Base-by-base conservation (phyloP, 2,797 vertebrate genomes). In the Columba guinea region DNA sequence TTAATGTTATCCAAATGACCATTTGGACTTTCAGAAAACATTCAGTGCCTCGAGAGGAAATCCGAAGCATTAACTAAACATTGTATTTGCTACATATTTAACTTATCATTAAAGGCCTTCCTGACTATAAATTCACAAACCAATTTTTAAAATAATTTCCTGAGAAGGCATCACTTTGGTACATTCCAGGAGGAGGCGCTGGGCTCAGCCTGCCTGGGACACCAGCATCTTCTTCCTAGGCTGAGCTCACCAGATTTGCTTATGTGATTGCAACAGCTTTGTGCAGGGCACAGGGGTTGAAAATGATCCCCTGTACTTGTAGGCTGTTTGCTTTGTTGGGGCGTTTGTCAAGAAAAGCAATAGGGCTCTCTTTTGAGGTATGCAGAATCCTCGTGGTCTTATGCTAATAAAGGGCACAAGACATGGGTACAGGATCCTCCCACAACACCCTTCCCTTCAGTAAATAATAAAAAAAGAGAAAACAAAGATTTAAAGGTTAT, bases 201-300 rank as follows among this genome's bases (percentile, higher is more conserved):
- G 73, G 70, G 82, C 68, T 44, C 84, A 39, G 63, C 26, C 62
- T 22, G 48, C 8, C 12, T 2, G 3, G 28, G 37, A 11, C 46
- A 78, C 32, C 77, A 18, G 53, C 15, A n/a, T 37, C 60, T 86
- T 64, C 49, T 19, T 75, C 4, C 34, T 62, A 44, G 46, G 62
- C 2, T 79, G 27, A 14, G 55, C 60, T 58, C 71, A 44, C 46
- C 37, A 51, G 71, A 53, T 44, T 44, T 63, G 44, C 48, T 55
- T 13, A 4, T 0, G 0, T 20, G 44, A 22, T 3, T 22, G 34
- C 11, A 32, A 13, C 0, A 6, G 4, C 20, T 21, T 7, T 2
- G 15, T 21, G 35, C 65, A 24, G 55, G 56, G 76, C 49, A 19
- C 0, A 5, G 44, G 51, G 27, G 32, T 4, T 5, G 73, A 19